These are phyloP conservation scores for Lindbergichthys nudifrons DNA, from an alignment of 2,797 vertebrate genomes.

Conservation along the genomic window DNA sequence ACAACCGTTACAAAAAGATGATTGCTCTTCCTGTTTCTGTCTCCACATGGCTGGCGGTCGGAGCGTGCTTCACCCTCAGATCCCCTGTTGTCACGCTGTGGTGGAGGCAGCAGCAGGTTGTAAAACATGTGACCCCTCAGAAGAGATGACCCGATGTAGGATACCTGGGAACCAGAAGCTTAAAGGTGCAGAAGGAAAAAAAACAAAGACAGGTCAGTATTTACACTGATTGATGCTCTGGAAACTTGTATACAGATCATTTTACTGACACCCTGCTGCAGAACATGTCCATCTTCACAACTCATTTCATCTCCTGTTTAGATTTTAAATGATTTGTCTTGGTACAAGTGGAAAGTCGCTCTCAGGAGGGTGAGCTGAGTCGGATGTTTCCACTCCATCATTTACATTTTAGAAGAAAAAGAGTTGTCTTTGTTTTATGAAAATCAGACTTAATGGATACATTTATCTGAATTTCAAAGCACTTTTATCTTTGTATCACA, in stretches of 20 bases:
- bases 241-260: constrained; percentile 7
- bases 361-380: background rate
- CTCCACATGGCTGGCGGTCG: constrained; percentile 39
- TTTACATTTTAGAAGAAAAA: background rate
- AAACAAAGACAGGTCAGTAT: constrained; percentile 31
- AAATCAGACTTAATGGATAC: constrained; percentile 1
- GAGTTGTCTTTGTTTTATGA: background rate
- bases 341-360: background rate
- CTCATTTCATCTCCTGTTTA: constrained; percentile 5
- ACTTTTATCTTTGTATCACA: background rate
- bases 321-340: background rate
- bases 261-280: constrained; percentile 16
- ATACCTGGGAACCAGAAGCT: constrained; percentile 38
- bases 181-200: constrained; percentile 19
- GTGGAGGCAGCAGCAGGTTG: constrained; percentile 39
- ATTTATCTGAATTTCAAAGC: background rate
- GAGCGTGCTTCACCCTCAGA: constrained; percentile 24
- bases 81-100: constrained; percentile 48
- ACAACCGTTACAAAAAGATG: constrained; percentile 10
- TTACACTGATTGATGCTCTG: constrained; percentile 48
- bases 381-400: background rate
- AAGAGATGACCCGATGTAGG: constrained; percentile 37
- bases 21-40: constrained; percentile 22
- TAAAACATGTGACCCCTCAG: constrained; percentile 67
- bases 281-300: constrained; percentile 1